A percentile compares a stretch with the other conserved stretches of the same genome.
Evolutionary conservation across 2,113 vertebrate genomes (phyloP).

Genomic region (Corythornis vintsioides): DNA sequence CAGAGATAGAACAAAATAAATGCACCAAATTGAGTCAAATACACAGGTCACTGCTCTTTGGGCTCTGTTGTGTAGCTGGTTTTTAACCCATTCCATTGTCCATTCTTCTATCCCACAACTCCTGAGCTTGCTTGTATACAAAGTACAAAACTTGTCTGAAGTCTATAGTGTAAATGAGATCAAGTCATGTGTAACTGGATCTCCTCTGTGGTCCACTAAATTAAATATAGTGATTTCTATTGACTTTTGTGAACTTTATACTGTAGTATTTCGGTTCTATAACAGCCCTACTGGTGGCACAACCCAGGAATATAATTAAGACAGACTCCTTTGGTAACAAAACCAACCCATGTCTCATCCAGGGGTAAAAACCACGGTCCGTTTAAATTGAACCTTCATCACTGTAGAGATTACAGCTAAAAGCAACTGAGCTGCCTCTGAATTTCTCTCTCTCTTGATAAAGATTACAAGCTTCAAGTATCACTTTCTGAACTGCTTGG

Average conservation of each 20-base stretch:
- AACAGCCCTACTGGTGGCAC: background rate
- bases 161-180: background rate
- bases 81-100: no score
- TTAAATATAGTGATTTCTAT: background rate
- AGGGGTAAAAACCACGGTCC: background rate
- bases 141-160: background rate
- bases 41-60: no score
- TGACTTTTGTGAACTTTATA: background rate
- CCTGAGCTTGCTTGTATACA: background rate
- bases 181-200: background rate
- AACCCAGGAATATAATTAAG: background rate
- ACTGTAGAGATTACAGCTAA: background rate
- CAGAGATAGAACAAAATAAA: background rate
- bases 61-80: no score
- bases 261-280: background rate
- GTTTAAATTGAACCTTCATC: background rate
- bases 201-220: background rate
- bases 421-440: background rate
- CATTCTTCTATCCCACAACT: no score
- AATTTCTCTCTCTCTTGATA: background rate
- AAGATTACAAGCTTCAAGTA: background rate
- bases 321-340: background rate
- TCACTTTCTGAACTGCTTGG: background rate
- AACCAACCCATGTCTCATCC: background rate
- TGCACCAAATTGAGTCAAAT: background rate